Evolutionary conservation across 2,797 vertebrate species (phyloP), one percentile per base, ranked within the genome.

Genomic region (Cygnus olor): DNA sequence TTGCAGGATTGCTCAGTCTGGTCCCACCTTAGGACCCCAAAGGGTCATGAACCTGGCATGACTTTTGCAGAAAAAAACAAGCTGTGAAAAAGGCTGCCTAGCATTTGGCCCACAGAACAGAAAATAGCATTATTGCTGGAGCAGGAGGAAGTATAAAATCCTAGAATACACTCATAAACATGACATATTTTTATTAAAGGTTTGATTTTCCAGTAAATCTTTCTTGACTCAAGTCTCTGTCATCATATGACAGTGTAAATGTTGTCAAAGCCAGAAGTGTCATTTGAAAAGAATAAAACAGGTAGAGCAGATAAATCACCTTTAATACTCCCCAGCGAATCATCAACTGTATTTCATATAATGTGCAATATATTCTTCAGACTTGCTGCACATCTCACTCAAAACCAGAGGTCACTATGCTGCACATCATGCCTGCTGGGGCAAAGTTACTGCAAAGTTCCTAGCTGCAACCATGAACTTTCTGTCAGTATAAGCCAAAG

Each of bases 161-260:
- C 76, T 88, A 66, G 64, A 87, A 96, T 85, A 87, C 13, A 84
- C 65, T 92, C 12, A 83, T 60, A 79, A 89, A 68, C 20, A 19
- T 15, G 53, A 77, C 14, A 47, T 65, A 61, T 87, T 74, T 91
- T 90, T 93, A 88, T 72, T 74, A 54, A 73, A 58, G 76, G 21
- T 78, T 88, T 93, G 70, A 51, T 42, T 87, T 95, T 83, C 76
- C 69, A 77, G 60, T 64, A 83, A 94, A 80, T 19, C 10, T 85
- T 72, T 38, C 4, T 8, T 83, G 79, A 94, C 54, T 17, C 5
- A 64, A 24, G 32, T 85, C 38, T 76, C 85, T 4, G 11, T 65
- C 66, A 68, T 42, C n/a, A 58, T 74, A 44, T 9, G 15, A 17
- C 30, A 0, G 1, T 63, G 9, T 56, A 90, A 95, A 89, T 6